phyloP scores from a whole-genome alignment of 2,113 vertebrate species.

The Odocoileus virginianus region DNA sequence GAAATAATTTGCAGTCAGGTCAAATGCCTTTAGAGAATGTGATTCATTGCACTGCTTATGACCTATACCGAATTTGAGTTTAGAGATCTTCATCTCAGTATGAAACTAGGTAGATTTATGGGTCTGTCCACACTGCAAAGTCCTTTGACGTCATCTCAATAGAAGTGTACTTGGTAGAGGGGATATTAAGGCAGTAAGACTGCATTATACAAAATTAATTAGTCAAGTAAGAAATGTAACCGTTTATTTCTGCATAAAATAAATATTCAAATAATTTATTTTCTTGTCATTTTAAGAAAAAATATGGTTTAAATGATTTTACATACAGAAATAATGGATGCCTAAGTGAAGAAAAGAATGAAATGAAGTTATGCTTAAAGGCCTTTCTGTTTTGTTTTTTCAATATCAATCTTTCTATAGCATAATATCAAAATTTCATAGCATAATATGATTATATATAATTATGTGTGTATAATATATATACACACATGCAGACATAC shows the following conservation, averaged over 20 bases:
- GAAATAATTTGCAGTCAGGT: constrained; percentile 74
- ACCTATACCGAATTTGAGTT: constrained; percentile 72
- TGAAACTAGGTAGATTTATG: constrained; percentile 74
- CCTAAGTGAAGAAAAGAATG: not conserved
- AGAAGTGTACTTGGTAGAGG: constrained; percentile 37
- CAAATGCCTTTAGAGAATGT: constrained; percentile 71
- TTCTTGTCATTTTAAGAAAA: constrained; percentile 1
- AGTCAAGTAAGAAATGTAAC: constrained; percentile 1
- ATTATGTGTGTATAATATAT: not conserved
- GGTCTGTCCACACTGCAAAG: constrained; percentile 61
- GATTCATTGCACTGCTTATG: constrained; percentile 73
- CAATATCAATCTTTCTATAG: not conserved
- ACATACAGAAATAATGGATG: not conserved
- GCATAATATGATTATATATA: not conserved
- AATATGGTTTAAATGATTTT: not conserved
- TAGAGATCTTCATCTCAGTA: constrained; percentile 76
- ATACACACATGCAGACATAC: not conserved
- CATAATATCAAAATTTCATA: not conserved
- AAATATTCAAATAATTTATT: constrained; percentile 4
- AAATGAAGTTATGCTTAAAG: not conserved
- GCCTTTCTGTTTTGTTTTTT: not conserved
- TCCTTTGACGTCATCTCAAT: constrained; percentile 72
- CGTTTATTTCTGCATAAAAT: not conserved
- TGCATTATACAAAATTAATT: constrained; percentile 24
- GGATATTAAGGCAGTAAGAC: constrained; percentile 26